Evolutionary conservation across 2,888 invertebrate genomes (phyloP), one percentile per base, ranked within the genome.

Genomic region (Aspidiotus rigidus): DNA sequence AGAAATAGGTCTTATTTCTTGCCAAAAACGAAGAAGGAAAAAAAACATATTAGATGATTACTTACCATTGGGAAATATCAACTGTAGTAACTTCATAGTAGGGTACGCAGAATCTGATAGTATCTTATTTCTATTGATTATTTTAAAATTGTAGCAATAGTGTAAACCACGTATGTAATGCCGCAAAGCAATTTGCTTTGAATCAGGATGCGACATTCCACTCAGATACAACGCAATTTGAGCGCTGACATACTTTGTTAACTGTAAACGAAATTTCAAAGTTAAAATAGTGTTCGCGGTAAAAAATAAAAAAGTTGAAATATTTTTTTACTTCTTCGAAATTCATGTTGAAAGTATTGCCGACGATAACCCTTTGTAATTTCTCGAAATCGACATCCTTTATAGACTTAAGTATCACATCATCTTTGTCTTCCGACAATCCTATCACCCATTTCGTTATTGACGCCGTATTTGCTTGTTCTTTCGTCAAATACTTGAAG

Each of bases 341-440:
- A 57, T 56, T 62, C 62, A 69, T 69, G 9, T 63, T 55, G 17
- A 62, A 69, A 3, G 69, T 62, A 17, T 69, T 69, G 49, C 63
- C 62, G 1, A 56, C 56, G n/a, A 69, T 15, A n/a, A 11, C 63
- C 13, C 7, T 28, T 7, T 41, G 42, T 39, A 69, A 56, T 63
- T 69, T 69, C 16, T 56, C 62, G 17, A 56, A 69, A 44, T 69
- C 55, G 16, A 39, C 42, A 7, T 69, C 16, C 13, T 69, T 44
- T 7, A 39, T 16, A 10, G 49, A 62, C 11, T 16, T 17, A 8
- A 28, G 11, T 10, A 39, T n/a, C 9, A 39, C 7, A 16, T 63
- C 17, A 2, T 53, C 53, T 13, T 62, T 15, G 28, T 53, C 28
- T n/a, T 55, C 44, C 40, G 42, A 42, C 39, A 67, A 56, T 15